These are phyloP conservation scores for Hemiprocne comata DNA, from an alignment of 2,113 vertebrate species.

Conservation along the genomic window DNA sequence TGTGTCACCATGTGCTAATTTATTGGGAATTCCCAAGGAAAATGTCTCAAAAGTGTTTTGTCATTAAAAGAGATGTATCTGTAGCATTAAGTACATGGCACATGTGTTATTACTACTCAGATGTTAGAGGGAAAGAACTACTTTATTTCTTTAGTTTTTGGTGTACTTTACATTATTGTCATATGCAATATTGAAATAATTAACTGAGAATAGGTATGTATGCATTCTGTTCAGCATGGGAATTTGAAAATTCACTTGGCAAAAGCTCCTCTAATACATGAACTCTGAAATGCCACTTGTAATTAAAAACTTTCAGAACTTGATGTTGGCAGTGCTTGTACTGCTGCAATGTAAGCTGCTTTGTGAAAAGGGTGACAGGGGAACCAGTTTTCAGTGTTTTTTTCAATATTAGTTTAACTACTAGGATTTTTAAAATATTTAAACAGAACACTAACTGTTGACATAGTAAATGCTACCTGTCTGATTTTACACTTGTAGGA, in stretches of 20 bases:
- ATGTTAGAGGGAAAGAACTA: constrained; percentile 7
- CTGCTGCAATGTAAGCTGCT: background rate
- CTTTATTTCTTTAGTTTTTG: constrained; percentile 47
- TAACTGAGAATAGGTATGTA: constrained; percentile 24
- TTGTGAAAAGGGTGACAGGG: background rate
- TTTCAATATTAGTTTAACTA: constrained; percentile 48
- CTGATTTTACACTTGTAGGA: background rate
- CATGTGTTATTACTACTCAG: background rate
- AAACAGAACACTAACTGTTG: constrained; percentile 15
- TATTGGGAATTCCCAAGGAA: background rate
- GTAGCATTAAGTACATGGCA: background rate
- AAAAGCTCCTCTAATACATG: constrained; percentile 33
- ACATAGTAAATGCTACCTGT: constrained; percentile 1
- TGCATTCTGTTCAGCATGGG: constrained; percentile 18
- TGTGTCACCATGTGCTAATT: background rate
- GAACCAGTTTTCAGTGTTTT: background rate
- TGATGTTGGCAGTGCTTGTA: background rate
- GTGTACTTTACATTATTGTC: constrained; percentile 18
- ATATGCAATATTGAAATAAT: constrained; percentile 45
- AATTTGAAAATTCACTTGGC: constrained; percentile 48
- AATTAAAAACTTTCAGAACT: constrained; percentile 65
- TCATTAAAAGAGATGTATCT: background rate
- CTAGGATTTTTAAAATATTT: background rate
- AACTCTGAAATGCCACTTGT: constrained; percentile 47
- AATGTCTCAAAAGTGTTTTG: background rate